Evolutionary conservation across 2,888 invertebrate genomes (phyloP).

Genomic region (Drosophila antonietae): DNA sequence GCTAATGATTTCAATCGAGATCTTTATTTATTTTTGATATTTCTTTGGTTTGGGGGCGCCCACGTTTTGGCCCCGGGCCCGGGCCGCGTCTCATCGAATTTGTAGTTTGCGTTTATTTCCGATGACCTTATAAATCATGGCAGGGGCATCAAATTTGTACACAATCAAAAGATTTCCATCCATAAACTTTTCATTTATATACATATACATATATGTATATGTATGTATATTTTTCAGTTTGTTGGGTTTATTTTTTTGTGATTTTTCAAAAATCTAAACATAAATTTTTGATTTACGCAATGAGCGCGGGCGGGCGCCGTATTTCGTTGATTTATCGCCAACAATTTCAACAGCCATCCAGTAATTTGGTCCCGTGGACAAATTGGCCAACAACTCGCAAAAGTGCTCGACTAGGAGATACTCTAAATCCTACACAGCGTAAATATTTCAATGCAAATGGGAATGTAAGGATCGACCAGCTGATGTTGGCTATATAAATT

Average conservation of each 20-base stretch:
- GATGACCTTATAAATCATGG: conserved; percentile 73
- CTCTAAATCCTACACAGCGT: not conserved
- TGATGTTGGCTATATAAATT: not conserved
- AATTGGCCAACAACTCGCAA: conserved; percentile 48
- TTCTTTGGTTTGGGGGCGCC: conserved; percentile 44
- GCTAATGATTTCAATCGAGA: conserved; percentile 54
- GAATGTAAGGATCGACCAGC: too few species aligned
- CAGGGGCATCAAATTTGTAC: conserved; percentile 46
- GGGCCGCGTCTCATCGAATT: conserved; percentile 41
- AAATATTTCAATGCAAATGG: not conserved
- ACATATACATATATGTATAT: not conserved
- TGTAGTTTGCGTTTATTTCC: conserved; percentile 56
- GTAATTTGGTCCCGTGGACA: conserved; percentile 61
- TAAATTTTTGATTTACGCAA: conserved; percentile 77
- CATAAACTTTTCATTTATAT: conserved; percentile 50
- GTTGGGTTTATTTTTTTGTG: not conserved
- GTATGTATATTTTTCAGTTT: conserved; percentile 1
- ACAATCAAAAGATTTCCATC: conserved; percentile 57
- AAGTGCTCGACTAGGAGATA: not conserved
- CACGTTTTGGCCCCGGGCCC: conserved; percentile 60
- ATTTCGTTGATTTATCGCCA: conserved; percentile 64
- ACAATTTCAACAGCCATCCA: conserved; percentile 66
- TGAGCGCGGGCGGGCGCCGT: conserved; percentile 41
- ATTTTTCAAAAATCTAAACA: conserved; percentile 51
- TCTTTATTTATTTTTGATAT: not conserved